A percentile compares a stretch with the other conserved stretches of the same genome.
These are phyloP conservation scores for Lacerta bilineata DNA, from an alignment of 2,797 vertebrate species.

Conservation along the genomic window DNA sequence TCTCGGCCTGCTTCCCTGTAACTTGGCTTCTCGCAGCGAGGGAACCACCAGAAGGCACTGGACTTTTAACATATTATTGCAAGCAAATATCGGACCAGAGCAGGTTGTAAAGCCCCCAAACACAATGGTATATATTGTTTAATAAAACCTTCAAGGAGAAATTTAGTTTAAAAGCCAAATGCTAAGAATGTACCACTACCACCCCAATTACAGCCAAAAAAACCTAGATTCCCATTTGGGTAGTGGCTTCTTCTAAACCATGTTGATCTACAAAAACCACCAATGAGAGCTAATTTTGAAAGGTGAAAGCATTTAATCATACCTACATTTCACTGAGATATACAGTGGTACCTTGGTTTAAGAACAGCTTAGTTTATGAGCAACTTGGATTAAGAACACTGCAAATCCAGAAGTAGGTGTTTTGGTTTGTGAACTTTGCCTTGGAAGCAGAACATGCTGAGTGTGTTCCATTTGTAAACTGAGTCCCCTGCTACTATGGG, in stretches of 20 bases:
- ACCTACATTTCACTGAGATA: neutral
- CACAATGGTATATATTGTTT: neutral
- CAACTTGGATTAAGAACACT: too few relatives aligned
- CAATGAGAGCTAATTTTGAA: neutral
- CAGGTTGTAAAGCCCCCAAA: too few relatives aligned
- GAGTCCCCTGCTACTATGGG: too few relatives aligned
- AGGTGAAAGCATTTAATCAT: neutral
- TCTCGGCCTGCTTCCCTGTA: too few relatives aligned
- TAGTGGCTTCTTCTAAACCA: neutral
- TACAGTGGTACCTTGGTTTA: too few relatives aligned
- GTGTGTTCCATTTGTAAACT: too few relatives aligned
- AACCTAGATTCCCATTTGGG: neutral
- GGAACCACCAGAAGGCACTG: too few relatives aligned
- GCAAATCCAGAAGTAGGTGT: too few relatives aligned
- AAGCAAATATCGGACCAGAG: neutral
- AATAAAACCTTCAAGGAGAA: neutral
- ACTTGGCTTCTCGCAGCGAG: too few relatives aligned
- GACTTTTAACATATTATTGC: neutral
- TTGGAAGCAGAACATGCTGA: too few relatives aligned
- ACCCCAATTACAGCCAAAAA: neutral
- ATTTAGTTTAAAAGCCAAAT: neutral
- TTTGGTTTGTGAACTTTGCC: too few relatives aligned
- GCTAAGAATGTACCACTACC: neutral
- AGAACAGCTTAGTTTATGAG: too few relatives aligned
- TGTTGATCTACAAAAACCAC: neutral